These are phyloP conservation scores for Pipra filicauda DNA, from an alignment of 2,113 vertebrate species.

Conservation along the genomic window DNA sequence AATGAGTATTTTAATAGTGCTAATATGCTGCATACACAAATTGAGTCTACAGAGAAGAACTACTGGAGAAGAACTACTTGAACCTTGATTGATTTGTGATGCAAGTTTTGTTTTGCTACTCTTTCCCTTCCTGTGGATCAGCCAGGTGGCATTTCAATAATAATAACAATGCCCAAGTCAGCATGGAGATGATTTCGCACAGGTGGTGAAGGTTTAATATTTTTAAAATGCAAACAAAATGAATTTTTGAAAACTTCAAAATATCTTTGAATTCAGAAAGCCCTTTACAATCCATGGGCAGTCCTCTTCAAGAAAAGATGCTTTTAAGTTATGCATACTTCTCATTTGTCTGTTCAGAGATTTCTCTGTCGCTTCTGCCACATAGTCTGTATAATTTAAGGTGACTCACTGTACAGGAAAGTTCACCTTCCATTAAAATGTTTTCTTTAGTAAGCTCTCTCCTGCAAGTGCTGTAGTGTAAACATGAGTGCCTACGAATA, in stretches of 20 bases:
- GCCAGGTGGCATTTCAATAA: conserved; percentile 41
- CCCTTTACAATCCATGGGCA: conserved; percentile 33
- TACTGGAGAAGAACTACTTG: not conserved
- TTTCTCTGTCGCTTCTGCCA: conserved; percentile 66
- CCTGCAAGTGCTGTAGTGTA: conserved; percentile 81
- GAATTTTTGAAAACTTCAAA: conserved; percentile 73
- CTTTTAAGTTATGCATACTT: conserved; percentile 51
- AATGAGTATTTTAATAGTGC: conserved; percentile 35
- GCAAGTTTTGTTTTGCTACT: not conserved
- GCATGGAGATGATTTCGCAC: not conserved
- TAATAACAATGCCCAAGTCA: conserved; percentile 8
- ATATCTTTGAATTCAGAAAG: conserved; percentile 55
- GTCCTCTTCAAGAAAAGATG: conserved; percentile 64
- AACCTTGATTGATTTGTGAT: not conserved
- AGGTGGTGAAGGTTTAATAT: conserved; percentile 68
- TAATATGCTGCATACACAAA: not conserved
- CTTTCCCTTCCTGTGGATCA: conserved; percentile 4
- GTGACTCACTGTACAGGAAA: conserved; percentile 77
- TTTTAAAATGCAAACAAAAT: conserved; percentile 72
- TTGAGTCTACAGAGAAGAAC: not conserved
- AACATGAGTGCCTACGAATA: conserved; percentile 81
- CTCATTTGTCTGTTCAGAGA: conserved; percentile 73
- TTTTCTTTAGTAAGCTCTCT: conserved; percentile 86
- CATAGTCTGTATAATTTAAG: conserved; percentile 78
- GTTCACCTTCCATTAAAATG: conserved; percentile 85